phyloP scores from a whole-genome alignment of 2,113 vertebrate species.

The Cheilinus undulatus region DNA sequence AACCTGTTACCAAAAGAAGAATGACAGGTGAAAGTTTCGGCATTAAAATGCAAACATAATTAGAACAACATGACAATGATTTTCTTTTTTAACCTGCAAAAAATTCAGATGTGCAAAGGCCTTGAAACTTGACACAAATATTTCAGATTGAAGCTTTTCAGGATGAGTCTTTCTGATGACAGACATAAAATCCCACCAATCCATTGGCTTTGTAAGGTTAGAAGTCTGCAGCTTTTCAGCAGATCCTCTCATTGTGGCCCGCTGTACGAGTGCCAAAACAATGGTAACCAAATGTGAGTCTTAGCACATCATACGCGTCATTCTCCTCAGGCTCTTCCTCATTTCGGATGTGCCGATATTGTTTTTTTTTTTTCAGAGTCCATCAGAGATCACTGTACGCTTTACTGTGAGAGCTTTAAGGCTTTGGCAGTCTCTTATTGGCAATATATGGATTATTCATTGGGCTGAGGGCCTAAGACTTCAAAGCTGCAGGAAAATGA shows the following conservation, averaged over 20 bases:
- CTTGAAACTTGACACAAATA: no score
- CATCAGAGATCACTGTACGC: conserved; percentile 42
- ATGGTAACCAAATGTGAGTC: conserved; percentile 32
- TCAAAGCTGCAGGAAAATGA: conserved; percentile 59
- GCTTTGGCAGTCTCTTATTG: conserved; percentile 30
- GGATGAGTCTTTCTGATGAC: no score
- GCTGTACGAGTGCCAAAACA: conserved; percentile 29
- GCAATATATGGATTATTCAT: conserved; percentile 53
- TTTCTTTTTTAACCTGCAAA: no score
- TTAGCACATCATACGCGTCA: conserved; percentile 7
- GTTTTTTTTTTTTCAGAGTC: conserved; percentile 10
- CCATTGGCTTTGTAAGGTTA: no score
- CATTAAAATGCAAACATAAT: no score
- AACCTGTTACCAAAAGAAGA: no score
- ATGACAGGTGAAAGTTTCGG: no score
- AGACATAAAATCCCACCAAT: no score
- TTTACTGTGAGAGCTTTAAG: conserved; percentile 59
- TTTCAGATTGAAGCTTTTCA: no score
- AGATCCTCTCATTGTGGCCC: conserved; percentile 35
- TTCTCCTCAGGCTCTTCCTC: conserved; percentile 12
- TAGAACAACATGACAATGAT: no score
- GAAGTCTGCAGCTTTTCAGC: conserved; percentile 5
- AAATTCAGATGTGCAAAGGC: no score
- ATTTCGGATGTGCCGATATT: conserved; percentile 17
- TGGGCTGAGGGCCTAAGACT: conserved; percentile 27